Evolutionary conservation across 2,888 invertebrate genomes (phyloP).

Genomic region (Meloe dianella): DNA sequence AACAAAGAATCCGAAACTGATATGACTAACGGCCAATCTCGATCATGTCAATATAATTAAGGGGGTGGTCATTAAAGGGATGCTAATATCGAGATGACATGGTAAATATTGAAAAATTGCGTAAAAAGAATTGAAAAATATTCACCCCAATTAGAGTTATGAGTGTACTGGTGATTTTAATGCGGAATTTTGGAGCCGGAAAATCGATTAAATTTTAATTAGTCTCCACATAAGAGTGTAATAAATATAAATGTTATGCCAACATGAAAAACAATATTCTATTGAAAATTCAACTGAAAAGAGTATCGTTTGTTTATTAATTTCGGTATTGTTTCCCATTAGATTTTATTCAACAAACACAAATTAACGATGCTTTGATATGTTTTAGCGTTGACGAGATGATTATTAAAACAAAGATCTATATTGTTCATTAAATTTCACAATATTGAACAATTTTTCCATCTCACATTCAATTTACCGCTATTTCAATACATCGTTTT

Average conservation of each 20-base stretch:
- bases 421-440: not conserved
- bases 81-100: not conserved
- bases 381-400: not conserved
- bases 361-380: not conserved
- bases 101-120: not conserved
- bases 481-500: not conserved
- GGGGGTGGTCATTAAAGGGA: not conserved
- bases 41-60: slow-evolving; percentile 7
- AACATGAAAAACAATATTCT: no score
- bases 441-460: not conserved
- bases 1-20: not conserved
- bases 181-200: not conserved
- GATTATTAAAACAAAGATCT: not conserved
- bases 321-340: no score
- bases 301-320: no score
- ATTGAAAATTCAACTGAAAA: no score
- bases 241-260: no score
- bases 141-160: not conserved
- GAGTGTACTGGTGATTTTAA: not conserved
- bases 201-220: no score
- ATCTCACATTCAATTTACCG: not conserved
- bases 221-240: no score
- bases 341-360: no score
- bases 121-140: not conserved
- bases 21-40: not conserved